Evolutionary conservation across 2,797 vertebrate genomes (phyloP), one percentile per base, ranked within the genome.

Genomic region (Pangasius sanitwongsei): DNA sequence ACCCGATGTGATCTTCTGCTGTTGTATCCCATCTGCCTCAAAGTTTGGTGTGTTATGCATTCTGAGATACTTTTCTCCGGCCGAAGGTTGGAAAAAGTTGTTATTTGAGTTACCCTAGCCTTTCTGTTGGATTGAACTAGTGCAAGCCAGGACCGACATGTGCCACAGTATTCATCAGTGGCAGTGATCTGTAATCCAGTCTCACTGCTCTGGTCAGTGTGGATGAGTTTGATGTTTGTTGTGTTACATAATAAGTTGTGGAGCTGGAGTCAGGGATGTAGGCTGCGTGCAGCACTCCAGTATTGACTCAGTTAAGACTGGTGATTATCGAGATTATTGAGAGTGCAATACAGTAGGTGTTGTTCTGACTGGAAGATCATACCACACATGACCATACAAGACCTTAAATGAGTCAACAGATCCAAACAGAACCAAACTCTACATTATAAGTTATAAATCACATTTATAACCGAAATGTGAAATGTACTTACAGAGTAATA

Each of bases 401-500:
- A 37, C 65, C n/a, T 44, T 53, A 67, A 37, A n/a, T 11, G 16
- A 61, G 55, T 83, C n/a, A 41, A 15, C 23, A 44, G 61, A 41
- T 28, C n/a, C n/a, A n/a, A n/a, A n/a, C n/a, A n/a, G n/a, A n/a
- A 41, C 53, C 25, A 50, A 72, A 75, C 23, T 1, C 4, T 23
- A 34, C 53, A 59, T 1, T 55, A 12, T 11, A 28, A n/a, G 0
- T 55, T 23, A 23, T 48, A 2, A 74, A 8, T 57, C 78, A 37
- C 53, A 37, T 23, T 48, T 48, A 48, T 75, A 75, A 41, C 69
- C 28, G 48, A 31, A 23, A 53, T 9, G 2, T 69, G 23, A 16
- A 44, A 37, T 4, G 9, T 93, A 97, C 97, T 97, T 89, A 97
- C 97, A 95, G 91, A 6, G 93, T 93, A 88, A 97, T 88, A 6